Evolutionary conservation across 2,888 invertebrate species (phyloP).

Genomic region (Drosophila conformis): DNA sequence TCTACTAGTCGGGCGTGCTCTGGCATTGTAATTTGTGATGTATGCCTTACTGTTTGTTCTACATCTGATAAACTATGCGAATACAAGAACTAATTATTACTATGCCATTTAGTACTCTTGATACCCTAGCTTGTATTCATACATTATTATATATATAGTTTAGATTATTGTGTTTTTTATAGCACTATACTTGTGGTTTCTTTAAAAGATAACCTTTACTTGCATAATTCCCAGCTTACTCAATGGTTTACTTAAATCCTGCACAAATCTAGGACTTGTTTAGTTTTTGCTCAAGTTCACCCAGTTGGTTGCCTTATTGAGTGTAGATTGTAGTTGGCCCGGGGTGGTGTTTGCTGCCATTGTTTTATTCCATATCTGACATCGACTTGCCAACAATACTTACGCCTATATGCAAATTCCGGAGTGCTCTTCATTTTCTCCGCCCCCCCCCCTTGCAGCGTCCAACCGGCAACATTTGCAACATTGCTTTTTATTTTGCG

Average conservation of each 20-base stretch:
- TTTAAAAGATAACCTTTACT: neutral
- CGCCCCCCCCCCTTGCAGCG: conserved; percentile 12
- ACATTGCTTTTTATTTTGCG: conserved; percentile 22
- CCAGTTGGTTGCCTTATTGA: conserved; percentile 36
- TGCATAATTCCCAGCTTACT: neutral
- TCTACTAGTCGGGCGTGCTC: neutral
- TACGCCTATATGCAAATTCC: conserved; percentile 65
- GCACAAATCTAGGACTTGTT: neutral
- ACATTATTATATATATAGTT: neutral
- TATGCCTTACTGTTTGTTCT: neutral
- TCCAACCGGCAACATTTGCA: conserved; percentile 44
- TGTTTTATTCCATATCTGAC: conserved; percentile 33
- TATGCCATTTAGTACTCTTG: neutral
- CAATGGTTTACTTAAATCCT: neutral
- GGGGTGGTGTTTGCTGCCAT: conserved; percentile 7
- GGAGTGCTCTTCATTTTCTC: conserved; percentile 1
- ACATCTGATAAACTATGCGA: neutral
- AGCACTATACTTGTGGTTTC: neutral
- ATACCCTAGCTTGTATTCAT: neutral
- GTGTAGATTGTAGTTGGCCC: conserved; percentile 10
- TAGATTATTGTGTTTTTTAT: no score
- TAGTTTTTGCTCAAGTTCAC: neutral
- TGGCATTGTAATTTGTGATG: neutral
- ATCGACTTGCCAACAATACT: conserved; percentile 42
- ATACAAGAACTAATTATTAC: neutral